Evolutionary conservation across 1,140 invertebrate genomes (phyloP).

Genomic region (Portunus trituberculatus): DNA sequence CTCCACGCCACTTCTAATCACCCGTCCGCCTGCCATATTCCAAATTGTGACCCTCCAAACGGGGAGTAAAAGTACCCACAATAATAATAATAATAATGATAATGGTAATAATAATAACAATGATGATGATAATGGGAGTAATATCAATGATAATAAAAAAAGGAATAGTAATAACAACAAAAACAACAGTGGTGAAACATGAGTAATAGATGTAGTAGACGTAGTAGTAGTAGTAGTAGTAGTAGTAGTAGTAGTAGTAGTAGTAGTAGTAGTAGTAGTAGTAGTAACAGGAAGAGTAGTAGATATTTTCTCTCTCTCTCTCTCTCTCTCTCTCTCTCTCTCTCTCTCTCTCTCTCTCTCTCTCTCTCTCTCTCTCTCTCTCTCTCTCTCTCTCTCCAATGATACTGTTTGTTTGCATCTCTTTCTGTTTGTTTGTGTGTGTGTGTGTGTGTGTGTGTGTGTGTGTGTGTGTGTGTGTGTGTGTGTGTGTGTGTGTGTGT

Average conservation of each 20-base stretch:
- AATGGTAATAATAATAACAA: slow-evolving; percentile 30
- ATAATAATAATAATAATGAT: slow-evolving; percentile 44
- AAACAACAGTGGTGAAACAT: background rate
- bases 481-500: background rate
- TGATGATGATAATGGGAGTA: background rate
- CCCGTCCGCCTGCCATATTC: background rate
- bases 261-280: background rate
- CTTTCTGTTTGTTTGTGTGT: background rate
- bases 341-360: slow-evolving; percentile 29
- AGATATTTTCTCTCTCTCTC: background rate
- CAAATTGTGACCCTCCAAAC: no score
- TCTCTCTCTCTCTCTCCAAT: background rate
- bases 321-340: slow-evolving; percentile 19
- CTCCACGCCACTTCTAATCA: background rate
- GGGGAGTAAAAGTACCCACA: background rate
- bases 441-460: background rate
- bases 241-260: background rate
- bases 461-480: background rate
- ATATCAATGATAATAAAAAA: background rate
- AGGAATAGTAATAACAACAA: background rate
- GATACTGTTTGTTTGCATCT: no score
- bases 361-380: slow-evolving; percentile 29
- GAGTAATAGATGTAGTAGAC: background rate
- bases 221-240: background rate
- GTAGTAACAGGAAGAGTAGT: background rate